Percentiles rank a stretch among this genome's conserved stretches.
phyloP scores from a whole-genome alignment of 1,140 invertebrate species.

The Gryon sp. region DNA sequence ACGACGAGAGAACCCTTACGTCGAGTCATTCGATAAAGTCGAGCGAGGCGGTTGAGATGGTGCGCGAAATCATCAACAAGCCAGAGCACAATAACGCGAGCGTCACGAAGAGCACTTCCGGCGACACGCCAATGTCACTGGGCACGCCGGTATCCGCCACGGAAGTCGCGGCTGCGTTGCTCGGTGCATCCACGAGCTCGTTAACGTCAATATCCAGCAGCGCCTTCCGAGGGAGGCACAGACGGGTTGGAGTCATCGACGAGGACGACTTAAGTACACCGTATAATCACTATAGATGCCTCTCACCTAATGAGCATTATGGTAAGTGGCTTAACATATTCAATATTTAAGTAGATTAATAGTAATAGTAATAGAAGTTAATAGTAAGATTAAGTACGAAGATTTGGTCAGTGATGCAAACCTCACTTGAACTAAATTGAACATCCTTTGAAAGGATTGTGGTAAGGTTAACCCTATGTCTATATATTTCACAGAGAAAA shows the following conservation, averaged over 20 bases:
- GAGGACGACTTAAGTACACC: constrained; percentile 85
- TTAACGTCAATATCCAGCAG: constrained; percentile 71
- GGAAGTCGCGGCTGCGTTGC: constrained; percentile 80
- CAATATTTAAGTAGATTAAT: too few relatives aligned
- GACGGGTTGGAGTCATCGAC: constrained; percentile 77
- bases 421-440: too few relatives aligned
- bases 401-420: too few relatives aligned
- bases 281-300: constrained; percentile 86
- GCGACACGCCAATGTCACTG: constrained; percentile 73
- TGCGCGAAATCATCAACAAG: constrained; percentile 54
- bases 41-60: constrained; percentile 47
- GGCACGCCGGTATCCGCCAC: constrained; percentile 79
- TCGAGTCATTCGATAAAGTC: constrained; percentile 64
- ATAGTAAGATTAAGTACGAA: too few relatives aligned
- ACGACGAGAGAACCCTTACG: constrained; percentile 66
- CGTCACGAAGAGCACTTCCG: constrained; percentile 78
- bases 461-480: too few relatives aligned
- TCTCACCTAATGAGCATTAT: constrained; percentile 84
- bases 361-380: too few relatives aligned
- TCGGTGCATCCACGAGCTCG: constrained; percentile 81
- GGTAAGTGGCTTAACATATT: too few relatives aligned
- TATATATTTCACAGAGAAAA: too few relatives aligned
- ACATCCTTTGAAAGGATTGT: too few relatives aligned
- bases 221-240: constrained; percentile 71
- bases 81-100: constrained; percentile 56